Evolutionary conservation across 2,888 invertebrate genomes (phyloP).

Genomic region (Actias luna): DNA sequence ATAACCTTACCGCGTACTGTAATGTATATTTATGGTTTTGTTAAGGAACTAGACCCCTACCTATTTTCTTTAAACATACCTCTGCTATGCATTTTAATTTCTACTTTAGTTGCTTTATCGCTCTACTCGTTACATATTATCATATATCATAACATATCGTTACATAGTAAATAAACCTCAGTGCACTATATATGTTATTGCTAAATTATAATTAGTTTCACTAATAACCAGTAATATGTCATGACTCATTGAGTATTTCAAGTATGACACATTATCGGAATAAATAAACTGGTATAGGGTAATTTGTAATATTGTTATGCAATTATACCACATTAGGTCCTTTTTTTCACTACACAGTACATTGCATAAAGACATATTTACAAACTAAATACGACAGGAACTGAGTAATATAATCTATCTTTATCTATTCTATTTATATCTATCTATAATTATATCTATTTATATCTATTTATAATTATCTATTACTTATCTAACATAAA

Average conservation of each 20-base stretch:
- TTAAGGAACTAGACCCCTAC: too few relatives aligned
- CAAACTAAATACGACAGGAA: neutral
- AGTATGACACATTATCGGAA: neutral
- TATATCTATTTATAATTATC: too few relatives aligned
- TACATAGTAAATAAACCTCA: too few relatives aligned
- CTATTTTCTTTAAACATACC: neutral
- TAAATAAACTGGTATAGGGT: neutral
- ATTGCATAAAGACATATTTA: too few relatives aligned
- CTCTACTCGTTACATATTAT: too few relatives aligned
- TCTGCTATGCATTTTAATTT: neutral
- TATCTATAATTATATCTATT: too few relatives aligned
- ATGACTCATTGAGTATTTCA: neutral
- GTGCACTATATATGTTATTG: neutral
- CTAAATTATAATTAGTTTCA: slow-evolving; percentile 1
- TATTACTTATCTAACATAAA: too few relatives aligned
- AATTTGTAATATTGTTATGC: neutral
- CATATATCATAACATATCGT: too few relatives aligned
- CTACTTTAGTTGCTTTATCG: neutral
- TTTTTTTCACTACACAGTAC: too few relatives aligned
- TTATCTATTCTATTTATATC: too few relatives aligned
- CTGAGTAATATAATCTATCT: neutral
- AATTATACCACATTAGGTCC: neutral
- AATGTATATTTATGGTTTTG: too few relatives aligned
- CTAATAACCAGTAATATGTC: neutral
- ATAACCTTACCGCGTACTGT: too few relatives aligned